A percentile compares a stretch with the other conserved stretches of the same genome.
These are phyloP conservation scores for Potamarius usumacintae DNA, from an alignment of 2,113 vertebrate species.

Conservation along the genomic window DNA sequence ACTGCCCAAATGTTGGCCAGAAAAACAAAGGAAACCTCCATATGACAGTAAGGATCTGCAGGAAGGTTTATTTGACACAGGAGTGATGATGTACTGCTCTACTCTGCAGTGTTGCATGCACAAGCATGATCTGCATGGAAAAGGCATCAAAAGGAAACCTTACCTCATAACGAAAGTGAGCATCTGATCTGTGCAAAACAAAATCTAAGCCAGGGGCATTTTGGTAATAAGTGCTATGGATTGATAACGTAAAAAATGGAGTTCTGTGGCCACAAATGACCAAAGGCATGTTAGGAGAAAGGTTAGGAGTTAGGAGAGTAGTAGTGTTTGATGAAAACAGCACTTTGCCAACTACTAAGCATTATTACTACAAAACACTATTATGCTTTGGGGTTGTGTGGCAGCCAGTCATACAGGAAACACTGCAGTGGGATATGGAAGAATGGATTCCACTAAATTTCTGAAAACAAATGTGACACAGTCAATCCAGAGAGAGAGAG, in stretches of 20 bases:
- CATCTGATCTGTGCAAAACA: background rate
- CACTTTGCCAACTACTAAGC: background rate
- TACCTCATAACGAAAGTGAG: background rate
- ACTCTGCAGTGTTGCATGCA: background rate
- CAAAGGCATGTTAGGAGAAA: background rate
- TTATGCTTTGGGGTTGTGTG: background rate
- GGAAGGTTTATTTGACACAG: background rate
- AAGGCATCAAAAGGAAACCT: background rate
- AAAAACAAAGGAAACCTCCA: background rate
- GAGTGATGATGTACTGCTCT: background rate
- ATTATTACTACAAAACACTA: background rate
- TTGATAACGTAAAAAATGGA: background rate
- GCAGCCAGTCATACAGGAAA: background rate
- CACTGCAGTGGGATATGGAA: background rate
- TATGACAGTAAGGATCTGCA: background rate
- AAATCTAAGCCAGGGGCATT: background rate
- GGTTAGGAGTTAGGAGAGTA: background rate
- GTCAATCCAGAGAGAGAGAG: too few species aligned
- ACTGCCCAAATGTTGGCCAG: background rate
- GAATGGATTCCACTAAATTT: background rate
- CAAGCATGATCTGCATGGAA: background rate
- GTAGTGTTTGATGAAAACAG: background rate
- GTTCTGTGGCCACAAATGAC: background rate
- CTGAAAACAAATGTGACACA: too few species aligned
- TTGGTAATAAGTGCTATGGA: background rate